phyloP scores from a whole-genome alignment of 2,888 invertebrate genomes.

The Luffia ferchaultella region DNA sequence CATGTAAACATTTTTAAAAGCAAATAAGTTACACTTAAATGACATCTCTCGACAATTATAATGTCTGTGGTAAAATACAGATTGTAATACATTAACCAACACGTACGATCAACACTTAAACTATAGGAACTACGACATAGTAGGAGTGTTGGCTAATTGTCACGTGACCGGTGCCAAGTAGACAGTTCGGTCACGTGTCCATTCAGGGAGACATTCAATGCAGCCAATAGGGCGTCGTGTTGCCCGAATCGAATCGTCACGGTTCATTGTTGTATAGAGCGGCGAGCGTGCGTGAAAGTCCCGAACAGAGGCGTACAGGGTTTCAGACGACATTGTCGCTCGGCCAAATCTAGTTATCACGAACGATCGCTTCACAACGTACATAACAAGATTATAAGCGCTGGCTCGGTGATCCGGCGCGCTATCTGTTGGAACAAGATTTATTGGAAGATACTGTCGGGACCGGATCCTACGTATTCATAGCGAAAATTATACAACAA shows the following conservation, averaged over 20 bases:
- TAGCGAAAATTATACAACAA: too few relatives aligned
- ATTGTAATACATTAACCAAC: too few relatives aligned
- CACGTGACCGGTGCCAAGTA: not conserved
- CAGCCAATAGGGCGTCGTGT: not conserved
- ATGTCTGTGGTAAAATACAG: too few relatives aligned
- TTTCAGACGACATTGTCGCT: not conserved
- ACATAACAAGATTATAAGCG: constrained; percentile 8
- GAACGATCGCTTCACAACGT: constrained; percentile 50
- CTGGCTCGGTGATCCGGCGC: not conserved
- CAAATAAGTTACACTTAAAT: too few relatives aligned
- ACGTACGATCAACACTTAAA: too few relatives aligned
- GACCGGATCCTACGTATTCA: too few relatives aligned
- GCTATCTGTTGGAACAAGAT: not conserved
- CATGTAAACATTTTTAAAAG: too few relatives aligned
- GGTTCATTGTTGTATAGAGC: not conserved
- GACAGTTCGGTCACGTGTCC: not conserved
- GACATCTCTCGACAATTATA: too few relatives aligned
- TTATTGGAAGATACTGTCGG: not conserved
- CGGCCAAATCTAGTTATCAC: constrained; percentile 26
- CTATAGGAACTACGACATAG: too few relatives aligned
- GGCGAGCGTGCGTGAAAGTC: not conserved
- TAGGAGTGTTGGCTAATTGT: not conserved
- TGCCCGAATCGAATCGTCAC: too few relatives aligned
- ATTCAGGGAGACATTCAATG: not conserved
- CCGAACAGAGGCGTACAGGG: not conserved